phyloP scores from a whole-genome alignment of 1,140 invertebrate genomes.

The Tetramorium parvispinum region DNA sequence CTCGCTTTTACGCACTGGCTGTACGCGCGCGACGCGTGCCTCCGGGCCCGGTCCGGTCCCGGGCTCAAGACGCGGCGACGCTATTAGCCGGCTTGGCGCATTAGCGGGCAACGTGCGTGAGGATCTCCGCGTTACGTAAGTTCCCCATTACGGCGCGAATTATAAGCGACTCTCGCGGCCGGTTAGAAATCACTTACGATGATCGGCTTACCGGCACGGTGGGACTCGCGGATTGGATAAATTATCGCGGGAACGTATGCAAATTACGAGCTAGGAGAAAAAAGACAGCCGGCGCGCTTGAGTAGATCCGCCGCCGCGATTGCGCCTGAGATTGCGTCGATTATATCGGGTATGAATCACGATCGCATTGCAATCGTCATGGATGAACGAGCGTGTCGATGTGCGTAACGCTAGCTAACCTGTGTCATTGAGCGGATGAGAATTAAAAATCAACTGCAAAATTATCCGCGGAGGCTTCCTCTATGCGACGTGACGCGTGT shows the following conservation, averaged over 20 bases:
- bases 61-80: slow-evolving; percentile 25
- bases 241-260: slow-evolving; percentile 65
- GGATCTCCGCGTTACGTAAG: slow-evolving; percentile 53
- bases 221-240: not conserved
- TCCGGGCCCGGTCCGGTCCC: slow-evolving; percentile 24
- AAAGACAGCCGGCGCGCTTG: slow-evolving; percentile 14
- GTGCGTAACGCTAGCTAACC: slow-evolving; percentile 51
- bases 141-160: slow-evolving; percentile 52
- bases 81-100: slow-evolving; percentile 34
- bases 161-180: slow-evolving; percentile 45
- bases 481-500: slow-evolving; percentile 39
- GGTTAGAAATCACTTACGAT: slow-evolving; percentile 60
- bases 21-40: not conserved
- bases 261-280: slow-evolving; percentile 59
- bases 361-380: slow-evolving; percentile 51
- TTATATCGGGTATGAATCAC: slow-evolving; percentile 63
- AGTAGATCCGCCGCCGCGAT: slow-evolving; percentile 49
- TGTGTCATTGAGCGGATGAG: slow-evolving; percentile 54
- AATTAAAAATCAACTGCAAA: slow-evolving; percentile 47
- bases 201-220: slow-evolving; percentile 29
- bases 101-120: slow-evolving; percentile 33
- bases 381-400: slow-evolving; percentile 52
- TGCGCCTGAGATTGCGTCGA: slow-evolving; percentile 49
- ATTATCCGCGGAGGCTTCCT: slow-evolving; percentile 34
- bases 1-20: slow-evolving; percentile 41